Evolutionary conservation across 2,113 vertebrate species (phyloP).

Genomic region (Zosterops lateralis): DNA sequence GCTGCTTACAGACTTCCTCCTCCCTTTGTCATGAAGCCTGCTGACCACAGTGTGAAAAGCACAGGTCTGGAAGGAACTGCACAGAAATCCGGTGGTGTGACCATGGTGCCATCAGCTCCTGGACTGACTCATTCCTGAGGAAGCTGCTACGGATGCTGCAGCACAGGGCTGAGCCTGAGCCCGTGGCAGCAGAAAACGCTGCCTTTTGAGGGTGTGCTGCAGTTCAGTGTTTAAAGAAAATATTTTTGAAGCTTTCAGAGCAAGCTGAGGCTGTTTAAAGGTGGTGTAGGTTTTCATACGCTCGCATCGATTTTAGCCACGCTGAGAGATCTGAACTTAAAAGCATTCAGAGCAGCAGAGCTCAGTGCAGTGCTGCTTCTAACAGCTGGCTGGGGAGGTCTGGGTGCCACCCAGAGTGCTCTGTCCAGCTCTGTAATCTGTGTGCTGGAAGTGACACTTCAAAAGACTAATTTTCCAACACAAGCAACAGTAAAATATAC

Average conservation of each 20-base stretch:
- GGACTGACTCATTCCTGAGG: neutral
- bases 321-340: neutral
- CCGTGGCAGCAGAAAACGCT: neutral
- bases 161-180: neutral
- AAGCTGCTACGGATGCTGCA: rapidly evolving
- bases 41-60: neutral
- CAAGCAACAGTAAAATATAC: neutral
- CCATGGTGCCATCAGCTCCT: rapidly evolving
- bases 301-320: neutral
- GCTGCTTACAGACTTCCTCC: neutral
- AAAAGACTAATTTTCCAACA: neutral
- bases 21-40: neutral
- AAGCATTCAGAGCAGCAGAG: neutral
- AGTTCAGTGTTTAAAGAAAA: neutral
- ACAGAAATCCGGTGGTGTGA: neutral
- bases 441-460: neutral
- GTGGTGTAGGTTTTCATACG: neutral
- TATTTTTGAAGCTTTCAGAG: neutral
- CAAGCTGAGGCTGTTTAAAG: neutral
- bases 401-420: neutral
- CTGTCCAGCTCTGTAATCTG: neutral
- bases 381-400: neutral
- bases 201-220: neutral
- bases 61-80: neutral
- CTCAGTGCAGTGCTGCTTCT: neutral